A percentile compares a stretch with the other conserved stretches of the same genome.
Conservation (phyloP, 2,797 vertebrate species). For the Sebastolobus altivelis region DNA sequence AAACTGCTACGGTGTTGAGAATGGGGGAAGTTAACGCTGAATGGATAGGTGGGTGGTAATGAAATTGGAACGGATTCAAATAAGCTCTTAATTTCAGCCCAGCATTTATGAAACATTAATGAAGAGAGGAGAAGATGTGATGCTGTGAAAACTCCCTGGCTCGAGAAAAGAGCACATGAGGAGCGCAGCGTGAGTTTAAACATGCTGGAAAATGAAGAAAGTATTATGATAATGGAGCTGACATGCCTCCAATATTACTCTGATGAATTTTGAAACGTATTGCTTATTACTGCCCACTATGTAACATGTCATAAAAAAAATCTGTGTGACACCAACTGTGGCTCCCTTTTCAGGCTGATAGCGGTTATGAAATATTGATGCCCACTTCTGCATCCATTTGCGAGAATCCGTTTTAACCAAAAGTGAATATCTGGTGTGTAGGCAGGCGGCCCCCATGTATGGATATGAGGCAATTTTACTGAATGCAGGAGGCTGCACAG, state of each 20-base stretch:
- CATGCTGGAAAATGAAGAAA: constrained; percentile 41
- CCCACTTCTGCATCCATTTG: constrained; percentile 44
- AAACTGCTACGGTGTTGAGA: constrained; percentile 64
- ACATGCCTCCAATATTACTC: constrained; percentile 36
- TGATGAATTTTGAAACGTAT: constrained; percentile 21
- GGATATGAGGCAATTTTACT: constrained; percentile 50
- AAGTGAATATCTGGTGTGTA: constrained; percentile 61
- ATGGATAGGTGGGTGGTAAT: constrained; percentile 81
- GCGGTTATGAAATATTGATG: constrained; percentile 68
- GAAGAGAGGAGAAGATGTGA: constrained; percentile 65
- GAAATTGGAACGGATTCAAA: constrained; percentile 83
- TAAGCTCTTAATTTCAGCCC: constrained; percentile 83
- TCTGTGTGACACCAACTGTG: constrained; percentile 31
- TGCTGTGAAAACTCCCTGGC: constrained; percentile 54
- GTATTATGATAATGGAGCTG: constrained; percentile 37
- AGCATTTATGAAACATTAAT: constrained; percentile 87
- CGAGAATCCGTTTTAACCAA: constrained; percentile 35
- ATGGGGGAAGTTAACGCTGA: constrained; percentile 65
- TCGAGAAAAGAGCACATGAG: constrained; percentile 29
- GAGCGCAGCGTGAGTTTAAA: constrained; percentile 51
- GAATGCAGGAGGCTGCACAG: constrained; percentile 29
- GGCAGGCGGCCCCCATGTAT: constrained; percentile 49
- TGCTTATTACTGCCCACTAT: constrained; percentile 37
- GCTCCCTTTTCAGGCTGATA: constrained; percentile 56
- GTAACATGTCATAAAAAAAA: constrained; percentile 23